Conservation (phyloP, 1,140 invertebrate species). For the silkworm (Bombyx mori) region ASM3026992v2 NC_085127.1:9559501-9560000, state of each 20-base stretch:
- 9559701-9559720: conserved; percentile 97
- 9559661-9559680: not conserved
- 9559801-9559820: conserved; percentile 3
- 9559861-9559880: not conserved
- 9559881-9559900: conserved; percentile 5
- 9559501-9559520: no score
- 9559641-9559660: not conserved
- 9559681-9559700: conserved; percentile 83
- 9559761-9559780: conserved; percentile 71
- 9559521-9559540: no score
- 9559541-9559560: no score
- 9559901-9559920: conserved; percentile 29
- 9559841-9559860: not conserved
- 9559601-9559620: no score
- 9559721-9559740: conserved; percentile 88
- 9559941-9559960: conserved; percentile 67
- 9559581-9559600: no score
- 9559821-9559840: not conserved
- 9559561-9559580: no score
- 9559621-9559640: no score
- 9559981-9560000: conserved; percentile 58
- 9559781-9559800: conserved; percentile 18
- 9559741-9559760: conserved; percentile 87
- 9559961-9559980: conserved; percentile 40
- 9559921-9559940: conserved; percentile 69